phyloP scores from a whole-genome alignment of 2,797 vertebrate genomes.

The Otus scops region DNA sequence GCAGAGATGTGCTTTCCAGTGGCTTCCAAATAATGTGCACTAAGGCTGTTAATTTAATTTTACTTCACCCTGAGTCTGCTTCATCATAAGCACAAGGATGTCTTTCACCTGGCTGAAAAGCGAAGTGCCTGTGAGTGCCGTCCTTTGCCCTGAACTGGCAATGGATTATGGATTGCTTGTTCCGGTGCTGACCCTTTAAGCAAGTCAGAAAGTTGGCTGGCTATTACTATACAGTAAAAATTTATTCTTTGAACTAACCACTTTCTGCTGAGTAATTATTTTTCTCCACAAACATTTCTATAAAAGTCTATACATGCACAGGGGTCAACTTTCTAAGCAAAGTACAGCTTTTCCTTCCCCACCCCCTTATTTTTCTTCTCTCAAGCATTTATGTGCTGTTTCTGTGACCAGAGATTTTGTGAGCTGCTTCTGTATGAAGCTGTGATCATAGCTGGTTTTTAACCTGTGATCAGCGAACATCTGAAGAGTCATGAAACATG shows the following conservation, averaged over 20 bases:
- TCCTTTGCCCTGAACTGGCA: background rate
- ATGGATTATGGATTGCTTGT: background rate
- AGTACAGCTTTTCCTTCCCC: background rate
- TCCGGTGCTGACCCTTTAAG: background rate
- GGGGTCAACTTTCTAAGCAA: background rate
- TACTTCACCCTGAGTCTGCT: background rate
- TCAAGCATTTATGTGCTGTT: background rate
- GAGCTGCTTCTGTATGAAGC: background rate
- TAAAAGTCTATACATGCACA: background rate
- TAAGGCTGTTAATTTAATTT: background rate
- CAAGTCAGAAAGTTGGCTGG: slow-evolving; percentile 16
- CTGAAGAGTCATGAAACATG: background rate
- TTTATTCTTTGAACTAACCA: slow-evolving; percentile 7
- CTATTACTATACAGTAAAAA: background rate
- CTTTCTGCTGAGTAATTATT: slow-evolving; percentile 28
- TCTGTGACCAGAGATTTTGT: background rate
- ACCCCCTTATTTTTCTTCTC: background rate
- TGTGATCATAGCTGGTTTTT: background rate
- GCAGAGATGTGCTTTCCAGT: background rate
- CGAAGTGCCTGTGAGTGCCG: fast-evolving
- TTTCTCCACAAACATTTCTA: background rate
- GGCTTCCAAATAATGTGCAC: background rate
- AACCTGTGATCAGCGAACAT: background rate
- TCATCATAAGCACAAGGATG: background rate
- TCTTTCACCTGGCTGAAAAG: background rate